Percentiles rank a stretch among this genome's conserved stretches.
These are phyloP conservation scores for Osmerus eperlanus DNA, from an alignment of 2,113 vertebrate genomes.

Conservation along the genomic window DNA sequence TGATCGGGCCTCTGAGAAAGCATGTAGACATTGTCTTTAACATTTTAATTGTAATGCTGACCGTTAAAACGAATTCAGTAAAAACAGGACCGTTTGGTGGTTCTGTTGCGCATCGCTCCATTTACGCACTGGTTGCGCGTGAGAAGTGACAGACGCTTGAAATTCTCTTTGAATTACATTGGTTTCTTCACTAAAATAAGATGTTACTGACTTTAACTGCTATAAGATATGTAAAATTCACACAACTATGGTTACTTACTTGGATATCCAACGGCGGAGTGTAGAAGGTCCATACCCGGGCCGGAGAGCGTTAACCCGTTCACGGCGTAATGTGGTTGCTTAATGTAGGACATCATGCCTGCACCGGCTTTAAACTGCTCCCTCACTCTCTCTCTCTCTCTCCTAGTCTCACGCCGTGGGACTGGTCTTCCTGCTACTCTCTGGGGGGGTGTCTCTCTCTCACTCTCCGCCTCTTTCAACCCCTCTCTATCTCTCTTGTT, in stretches of 20 bases:
- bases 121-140: slow-evolving; percentile 18
- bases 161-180: background rate
- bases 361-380: slow-evolving; percentile 72
- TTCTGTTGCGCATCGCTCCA: background rate
- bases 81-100: background rate
- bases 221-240: slow-evolving; percentile 16
- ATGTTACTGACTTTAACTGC: background rate
- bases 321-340: slow-evolving; percentile 85
- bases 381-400: slow-evolving; percentile 69
- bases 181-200: background rate
- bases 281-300: slow-evolving; percentile 83
- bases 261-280: slow-evolving; percentile 80
- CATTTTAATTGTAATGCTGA: background rate
- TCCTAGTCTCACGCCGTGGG: slow-evolving; percentile 63
- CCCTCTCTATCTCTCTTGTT: slow-evolving; percentile 9
- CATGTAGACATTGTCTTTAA: slow-evolving; percentile 9
- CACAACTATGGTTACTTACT: slow-evolving; percentile 66
- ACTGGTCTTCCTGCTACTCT: slow-evolving; percentile 10
- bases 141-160: background rate
- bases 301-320: slow-evolving; percentile 82
- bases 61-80: background rate
- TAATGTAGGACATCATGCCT: slow-evolving; percentile 89
- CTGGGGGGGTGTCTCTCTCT: slow-evolving; percentile 23
- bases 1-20: slow-evolving; percentile 30
- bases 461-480: slow-evolving; percentile 14